A percentile compares a stretch with the other conserved stretches of the same genome.
Conservation (phyloP, 2,797 vertebrate species). For the Muraenolepis orangiensis region DNA sequence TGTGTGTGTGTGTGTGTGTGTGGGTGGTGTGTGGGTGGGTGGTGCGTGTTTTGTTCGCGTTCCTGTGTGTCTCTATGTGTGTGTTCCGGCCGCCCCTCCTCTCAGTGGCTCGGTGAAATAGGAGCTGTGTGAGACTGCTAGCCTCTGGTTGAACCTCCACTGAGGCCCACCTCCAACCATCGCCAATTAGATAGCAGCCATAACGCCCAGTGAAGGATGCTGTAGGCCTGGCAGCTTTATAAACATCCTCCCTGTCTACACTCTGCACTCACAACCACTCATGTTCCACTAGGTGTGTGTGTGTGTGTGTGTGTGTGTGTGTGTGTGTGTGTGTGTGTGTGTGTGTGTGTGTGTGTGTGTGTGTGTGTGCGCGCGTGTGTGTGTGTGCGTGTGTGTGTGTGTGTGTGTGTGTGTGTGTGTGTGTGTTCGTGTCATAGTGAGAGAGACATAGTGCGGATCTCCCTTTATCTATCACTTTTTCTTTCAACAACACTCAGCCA, state of each 20-base stretch:
- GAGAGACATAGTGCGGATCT: not conserved
- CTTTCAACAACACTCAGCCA: too few relatives aligned
- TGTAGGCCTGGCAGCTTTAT: conserved; percentile 50
- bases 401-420: not conserved
- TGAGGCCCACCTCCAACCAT: conserved; percentile 58
- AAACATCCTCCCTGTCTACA: conserved; percentile 59
- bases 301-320: conserved; percentile 34
- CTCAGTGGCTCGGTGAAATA: too few relatives aligned
- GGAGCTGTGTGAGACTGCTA: too few relatives aligned
- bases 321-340: conserved; percentile 33
- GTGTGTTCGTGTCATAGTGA: not conserved
- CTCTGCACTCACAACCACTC: conserved; percentile 22
- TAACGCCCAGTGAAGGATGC: conserved; percentile 67
- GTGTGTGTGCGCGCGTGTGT: conserved; percentile 30
- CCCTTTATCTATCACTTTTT: too few relatives aligned
- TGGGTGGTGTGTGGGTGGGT: too few relatives aligned
- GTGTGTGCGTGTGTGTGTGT: conserved; percentile 29
- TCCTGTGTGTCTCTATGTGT: too few relatives aligned
- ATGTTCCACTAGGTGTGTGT: conserved; percentile 33
- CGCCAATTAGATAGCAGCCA: conserved; percentile 64
- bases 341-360: conserved; percentile 32
- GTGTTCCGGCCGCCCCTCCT: too few relatives aligned
- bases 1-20: too few relatives aligned
- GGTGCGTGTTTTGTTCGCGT: too few relatives aligned
- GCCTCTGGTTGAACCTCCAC: conserved; percentile 64